Conservation (phyloP, 2,888 invertebrate species). For the Zaprionus lineosus region DNA sequence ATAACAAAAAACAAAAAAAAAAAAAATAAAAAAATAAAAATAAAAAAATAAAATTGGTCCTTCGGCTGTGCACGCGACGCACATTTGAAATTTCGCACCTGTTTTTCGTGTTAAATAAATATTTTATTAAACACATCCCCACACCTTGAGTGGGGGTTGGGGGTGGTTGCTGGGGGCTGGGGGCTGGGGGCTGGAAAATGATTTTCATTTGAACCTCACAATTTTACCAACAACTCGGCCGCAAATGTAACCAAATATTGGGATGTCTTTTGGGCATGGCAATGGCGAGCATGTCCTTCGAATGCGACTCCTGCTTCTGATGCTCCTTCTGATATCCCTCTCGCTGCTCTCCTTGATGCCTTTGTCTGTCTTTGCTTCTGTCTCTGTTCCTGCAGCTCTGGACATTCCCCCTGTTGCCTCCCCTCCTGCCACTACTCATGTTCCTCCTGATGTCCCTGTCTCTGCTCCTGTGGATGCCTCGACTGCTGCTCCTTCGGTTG, state of each 20-base stretch:
- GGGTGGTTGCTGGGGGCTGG: slow-evolving; percentile 2
- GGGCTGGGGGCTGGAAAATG: slow-evolving; percentile 36
- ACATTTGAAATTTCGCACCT: slow-evolving; percentile 64
- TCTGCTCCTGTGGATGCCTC: slow-evolving; percentile 12
- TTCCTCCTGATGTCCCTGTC: slow-evolving; percentile 13
- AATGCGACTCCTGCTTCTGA: background rate
- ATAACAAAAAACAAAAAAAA: no score
- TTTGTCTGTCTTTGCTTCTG: no score
- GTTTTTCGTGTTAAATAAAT: slow-evolving; percentile 60
- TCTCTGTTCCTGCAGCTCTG: no score
- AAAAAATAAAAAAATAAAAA: slow-evolving; percentile 40
- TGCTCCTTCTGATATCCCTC: slow-evolving; percentile 27
- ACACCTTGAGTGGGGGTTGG: background rate
- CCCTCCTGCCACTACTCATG: no score
- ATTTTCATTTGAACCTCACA: slow-evolving; percentile 44
- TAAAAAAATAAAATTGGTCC: slow-evolving; percentile 13
- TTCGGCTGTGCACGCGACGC: slow-evolving; percentile 15
- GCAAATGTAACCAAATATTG: slow-evolving; percentile 43
- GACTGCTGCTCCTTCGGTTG: slow-evolving; percentile 11
- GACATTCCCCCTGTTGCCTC: no score
- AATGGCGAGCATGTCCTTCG: no score
- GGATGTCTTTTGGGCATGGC: slow-evolving; percentile 12
- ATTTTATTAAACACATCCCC: slow-evolving; percentile 56
- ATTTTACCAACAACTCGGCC: slow-evolving; percentile 5
- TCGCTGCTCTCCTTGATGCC: no score